Evolutionary conservation across 23 tunicate genomes (phyloP), one percentile per base, ranked within the genome.

Genomic region (Trididemnum miniatum): DNA sequence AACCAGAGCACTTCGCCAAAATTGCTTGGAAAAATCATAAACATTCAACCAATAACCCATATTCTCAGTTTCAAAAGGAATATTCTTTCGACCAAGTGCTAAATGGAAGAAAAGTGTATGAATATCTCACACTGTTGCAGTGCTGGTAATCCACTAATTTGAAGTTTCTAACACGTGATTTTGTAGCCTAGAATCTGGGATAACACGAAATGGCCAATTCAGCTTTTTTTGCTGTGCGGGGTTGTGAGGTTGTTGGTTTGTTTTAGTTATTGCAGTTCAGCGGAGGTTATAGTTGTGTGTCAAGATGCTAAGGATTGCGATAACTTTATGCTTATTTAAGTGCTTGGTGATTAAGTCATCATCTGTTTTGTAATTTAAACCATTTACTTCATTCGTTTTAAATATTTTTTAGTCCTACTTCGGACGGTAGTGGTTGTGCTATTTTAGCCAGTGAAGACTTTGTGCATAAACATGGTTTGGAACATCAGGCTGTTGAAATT

Each of bases 381-480:
- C n/a, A n/a, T n/a, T n/a, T n/a, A n/a, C n/a, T n/a, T n/a, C n/a
- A n/a, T n/a, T n/a, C n/a, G n/a, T n/a, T n/a, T n/a, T n/a, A 44
- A 12, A 62, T 79, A n/a, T 30, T 51, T 83, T 59, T 33, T 35
- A 92, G 99, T 78, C 99, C 99, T 26, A 96, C 99, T 23, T 96
- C 99, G 20, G 99, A 96, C 71, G 99, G 99, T 44, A 84, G 90
- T 67, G 99, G 92, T 23, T 92, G 96, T 62, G 99, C 99, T 20
- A 91, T 96, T 49, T 75, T 96, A 20, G 94, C 90, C 1, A 90
- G 96, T 49, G 99, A 90, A 59, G 99, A 88, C 35, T 88, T 84
- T 83, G 99, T 96, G 5, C 67, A 79, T 37, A 90, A 86, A 63
- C 88, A 91, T 38, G 81, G 84, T 5, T 79, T 96, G 27, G 88